These are phyloP conservation scores for Cephalophus harveyi DNA, from an alignment of 2,113 vertebrate species.

Conservation along the genomic window DNA sequence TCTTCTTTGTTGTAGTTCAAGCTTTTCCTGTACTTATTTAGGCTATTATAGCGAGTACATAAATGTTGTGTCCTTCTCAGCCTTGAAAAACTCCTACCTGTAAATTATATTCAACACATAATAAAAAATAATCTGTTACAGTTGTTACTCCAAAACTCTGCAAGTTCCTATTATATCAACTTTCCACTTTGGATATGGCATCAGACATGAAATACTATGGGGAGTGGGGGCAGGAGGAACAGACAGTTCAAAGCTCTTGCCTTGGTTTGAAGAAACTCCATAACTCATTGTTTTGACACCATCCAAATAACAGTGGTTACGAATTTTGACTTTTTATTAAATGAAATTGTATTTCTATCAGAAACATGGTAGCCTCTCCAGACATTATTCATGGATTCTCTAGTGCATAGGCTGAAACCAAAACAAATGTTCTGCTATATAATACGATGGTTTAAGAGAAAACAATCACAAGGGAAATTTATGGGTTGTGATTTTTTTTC, in stretches of 20 bases:
- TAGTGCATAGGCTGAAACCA: background rate
- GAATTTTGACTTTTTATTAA: slow-evolving; percentile 29
- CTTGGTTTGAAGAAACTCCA: background rate
- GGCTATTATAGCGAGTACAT: background rate
- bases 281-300: background rate
- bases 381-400: background rate
- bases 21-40: background rate
- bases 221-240: rapidly evolving
- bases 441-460: background rate
- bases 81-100: background rate
- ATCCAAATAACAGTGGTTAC: background rate
- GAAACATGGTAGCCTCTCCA: background rate
- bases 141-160: background rate
- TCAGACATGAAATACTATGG: background rate
- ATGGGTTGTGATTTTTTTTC: background rate
- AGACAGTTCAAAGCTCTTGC: background rate
- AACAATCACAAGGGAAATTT: background rate
- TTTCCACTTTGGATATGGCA: background rate
- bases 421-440: slow-evolving; percentile 5
- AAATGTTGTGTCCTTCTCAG: background rate
- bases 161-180: background rate
- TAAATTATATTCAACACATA: background rate
- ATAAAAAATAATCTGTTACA: background rate
- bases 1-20: background rate
- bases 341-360: background rate